Conservation (phyloP, 23 tunicate species). For the Styela clava region DNA sequence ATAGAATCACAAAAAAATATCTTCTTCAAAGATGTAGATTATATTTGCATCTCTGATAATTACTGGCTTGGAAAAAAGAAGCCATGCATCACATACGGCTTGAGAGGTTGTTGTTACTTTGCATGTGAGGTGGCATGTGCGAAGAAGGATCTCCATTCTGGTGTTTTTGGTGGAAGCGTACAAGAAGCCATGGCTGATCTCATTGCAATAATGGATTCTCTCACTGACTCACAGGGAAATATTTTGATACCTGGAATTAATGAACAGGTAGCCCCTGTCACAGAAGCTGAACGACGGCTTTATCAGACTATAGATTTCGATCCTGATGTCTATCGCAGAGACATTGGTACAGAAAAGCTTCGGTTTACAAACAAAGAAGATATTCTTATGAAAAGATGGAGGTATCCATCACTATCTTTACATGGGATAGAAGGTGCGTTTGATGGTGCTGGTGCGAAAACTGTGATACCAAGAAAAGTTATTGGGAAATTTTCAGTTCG, state of each 20-base stretch:
- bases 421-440: constrained; percentile 99
- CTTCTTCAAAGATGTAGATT: constrained; percentile 81
- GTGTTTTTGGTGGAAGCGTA: constrained; percentile 97
- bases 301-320: constrained; percentile 92
- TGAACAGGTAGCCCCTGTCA: constrained; percentile 90
- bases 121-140: constrained; percentile 71
- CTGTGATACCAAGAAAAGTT: constrained; percentile 96
- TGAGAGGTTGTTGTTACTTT: constrained; percentile 94
- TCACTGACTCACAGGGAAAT: constrained; percentile 82
- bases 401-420: constrained; percentile 85
- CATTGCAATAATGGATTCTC: constrained; percentile 70
- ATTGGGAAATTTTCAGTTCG: constrained; percentile 98
- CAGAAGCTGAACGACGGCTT: constrained; percentile 58
- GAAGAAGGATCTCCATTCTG: constrained; percentile 92
- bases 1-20: constrained; percentile 74
- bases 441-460: constrained; percentile 95
- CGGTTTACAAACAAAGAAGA: constrained; percentile 53
- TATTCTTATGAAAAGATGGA: constrained; percentile 93
- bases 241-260: constrained; percentile 80
- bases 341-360: constrained; percentile 67
- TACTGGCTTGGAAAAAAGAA: constrained; percentile 99
- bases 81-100: constrained; percentile 99
- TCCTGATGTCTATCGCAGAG: constrained; percentile 85
- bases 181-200: constrained; percentile 94
- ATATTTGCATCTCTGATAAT: constrained; percentile 97